Evolutionary conservation across 2,888 invertebrate genomes (phyloP).

Genomic region (Sipunculus nudus): DNA sequence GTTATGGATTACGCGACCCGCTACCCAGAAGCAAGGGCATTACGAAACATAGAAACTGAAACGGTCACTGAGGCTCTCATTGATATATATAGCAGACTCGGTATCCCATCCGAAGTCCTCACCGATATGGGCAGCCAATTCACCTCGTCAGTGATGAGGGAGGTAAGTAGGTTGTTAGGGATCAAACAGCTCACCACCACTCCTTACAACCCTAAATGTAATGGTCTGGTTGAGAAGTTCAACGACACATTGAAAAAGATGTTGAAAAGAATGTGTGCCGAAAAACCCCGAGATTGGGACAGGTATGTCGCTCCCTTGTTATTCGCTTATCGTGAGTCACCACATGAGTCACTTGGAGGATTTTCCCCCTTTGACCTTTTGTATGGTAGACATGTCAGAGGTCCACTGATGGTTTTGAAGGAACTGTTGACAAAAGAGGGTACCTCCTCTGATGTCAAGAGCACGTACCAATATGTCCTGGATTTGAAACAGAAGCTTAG

Average conservation of each 20-base stretch:
- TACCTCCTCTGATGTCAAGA: no score
- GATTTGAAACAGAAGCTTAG: no score
- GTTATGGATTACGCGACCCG: no score
- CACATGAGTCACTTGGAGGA: conserved; percentile 3
- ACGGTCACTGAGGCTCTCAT: conserved; percentile 32
- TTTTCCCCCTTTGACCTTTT: conserved; percentile 18
- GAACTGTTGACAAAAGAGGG: not conserved
- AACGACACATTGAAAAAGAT: conserved; percentile 24
- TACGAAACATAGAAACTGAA: no score
- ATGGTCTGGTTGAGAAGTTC: conserved; percentile 24
- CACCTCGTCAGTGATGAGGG: conserved; percentile 28
- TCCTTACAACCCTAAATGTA: conserved; percentile 21
- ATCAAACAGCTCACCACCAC: conserved; percentile 23
- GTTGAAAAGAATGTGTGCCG: not conserved
- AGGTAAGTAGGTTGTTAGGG: conserved; percentile 24
- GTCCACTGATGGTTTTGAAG: conserved; percentile 6
- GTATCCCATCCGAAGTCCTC: conserved; percentile 33
- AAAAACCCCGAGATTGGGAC: conserved; percentile 15
- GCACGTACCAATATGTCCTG: no score
- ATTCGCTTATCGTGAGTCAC: conserved; percentile 15
- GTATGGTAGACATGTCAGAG: conserved; percentile 9
- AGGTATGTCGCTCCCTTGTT: conserved; percentile 5
- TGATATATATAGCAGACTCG: conserved; percentile 28
- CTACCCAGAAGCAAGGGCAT: no score
- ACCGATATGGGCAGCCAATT: conserved; percentile 38